Conservation (phyloP, 2,888 invertebrate species). For the Drosophila eohydei region DNA sequence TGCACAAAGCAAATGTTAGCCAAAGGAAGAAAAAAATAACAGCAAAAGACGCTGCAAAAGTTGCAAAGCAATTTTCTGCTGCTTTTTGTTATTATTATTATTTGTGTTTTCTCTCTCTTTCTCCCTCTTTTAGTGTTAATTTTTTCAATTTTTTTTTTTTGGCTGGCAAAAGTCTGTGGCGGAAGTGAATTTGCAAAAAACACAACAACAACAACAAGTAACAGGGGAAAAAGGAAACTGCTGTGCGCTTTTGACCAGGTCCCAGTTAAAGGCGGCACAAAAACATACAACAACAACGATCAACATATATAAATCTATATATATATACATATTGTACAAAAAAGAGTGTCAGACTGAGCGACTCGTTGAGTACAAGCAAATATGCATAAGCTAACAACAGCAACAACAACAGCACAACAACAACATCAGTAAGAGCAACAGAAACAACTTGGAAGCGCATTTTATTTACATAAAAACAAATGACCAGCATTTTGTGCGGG, state of each 20-base stretch:
- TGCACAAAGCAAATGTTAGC: slow-evolving; percentile 68
- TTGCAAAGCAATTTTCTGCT: slow-evolving; percentile 69
- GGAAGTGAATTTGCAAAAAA: slow-evolving; percentile 77
- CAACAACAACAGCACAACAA: slow-evolving; percentile 37
- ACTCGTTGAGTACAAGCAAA: slow-evolving; percentile 57
- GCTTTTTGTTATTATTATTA: slow-evolving; percentile 55
- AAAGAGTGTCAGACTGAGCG: slow-evolving; percentile 61
- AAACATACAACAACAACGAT: slow-evolving; percentile 1
- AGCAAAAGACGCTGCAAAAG: slow-evolving; percentile 49
- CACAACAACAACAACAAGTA: slow-evolving; percentile 38
- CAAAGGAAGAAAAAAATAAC: slow-evolving; percentile 21
- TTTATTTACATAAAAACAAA: slow-evolving; percentile 80
- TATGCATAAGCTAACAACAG: slow-evolving; percentile 49
- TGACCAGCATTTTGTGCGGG: slow-evolving; percentile 74
- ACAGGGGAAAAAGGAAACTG: slow-evolving; percentile 51
- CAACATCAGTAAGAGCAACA: slow-evolving; percentile 29
- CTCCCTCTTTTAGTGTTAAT: slow-evolving; percentile 35
- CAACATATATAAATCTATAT: slow-evolving; percentile 28
- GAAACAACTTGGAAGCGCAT: slow-evolving; percentile 68
- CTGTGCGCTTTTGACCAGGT: slow-evolving; percentile 69
- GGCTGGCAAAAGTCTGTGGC: slow-evolving; percentile 60
- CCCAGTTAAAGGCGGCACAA: slow-evolving; percentile 45
- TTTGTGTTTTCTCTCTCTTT: slow-evolving; percentile 6
- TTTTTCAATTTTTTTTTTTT: slow-evolving; percentile 47
- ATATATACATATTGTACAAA: slow-evolving; percentile 40